Conservation (phyloP, 2,797 vertebrate species). For the Coreius guichenoti region DNA sequence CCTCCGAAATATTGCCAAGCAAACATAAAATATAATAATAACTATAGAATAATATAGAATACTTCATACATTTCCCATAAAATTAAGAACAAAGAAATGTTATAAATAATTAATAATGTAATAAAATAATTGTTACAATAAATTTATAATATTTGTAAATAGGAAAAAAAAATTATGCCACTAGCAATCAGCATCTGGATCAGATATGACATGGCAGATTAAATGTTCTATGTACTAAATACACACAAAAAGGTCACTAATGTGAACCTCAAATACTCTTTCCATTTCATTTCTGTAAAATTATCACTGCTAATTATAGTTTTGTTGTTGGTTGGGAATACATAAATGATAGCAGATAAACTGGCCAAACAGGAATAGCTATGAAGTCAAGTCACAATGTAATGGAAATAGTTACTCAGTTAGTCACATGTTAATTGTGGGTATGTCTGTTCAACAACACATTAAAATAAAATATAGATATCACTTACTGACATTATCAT, state of each 20-base stretch:
- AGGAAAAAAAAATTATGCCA: background rate
- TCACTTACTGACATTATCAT: background rate
- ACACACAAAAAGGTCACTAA: background rate
- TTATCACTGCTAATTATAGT: background rate
- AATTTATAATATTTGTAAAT: background rate
- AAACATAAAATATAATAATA: background rate
- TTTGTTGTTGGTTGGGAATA: background rate
- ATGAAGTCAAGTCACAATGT: background rate
- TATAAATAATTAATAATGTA: background rate
- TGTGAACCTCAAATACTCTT: background rate
- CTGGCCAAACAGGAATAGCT: slow-evolving; percentile 29
- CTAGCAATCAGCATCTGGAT: background rate
- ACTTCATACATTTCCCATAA: background rate
- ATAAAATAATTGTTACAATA: background rate
- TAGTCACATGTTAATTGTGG: background rate
- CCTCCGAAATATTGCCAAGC: background rate
- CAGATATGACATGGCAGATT: background rate
- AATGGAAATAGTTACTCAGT: slow-evolving; percentile 1
- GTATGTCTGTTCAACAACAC: background rate
- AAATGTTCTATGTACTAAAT: background rate
- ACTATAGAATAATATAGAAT: background rate
- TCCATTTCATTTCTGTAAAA: background rate
- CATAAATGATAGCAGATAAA: slow-evolving; percentile 7
- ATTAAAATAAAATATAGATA: background rate
- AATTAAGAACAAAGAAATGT: background rate